Base-by-base conservation (phyloP, 2,113 vertebrate species). In the Alethe diademata region DNA sequence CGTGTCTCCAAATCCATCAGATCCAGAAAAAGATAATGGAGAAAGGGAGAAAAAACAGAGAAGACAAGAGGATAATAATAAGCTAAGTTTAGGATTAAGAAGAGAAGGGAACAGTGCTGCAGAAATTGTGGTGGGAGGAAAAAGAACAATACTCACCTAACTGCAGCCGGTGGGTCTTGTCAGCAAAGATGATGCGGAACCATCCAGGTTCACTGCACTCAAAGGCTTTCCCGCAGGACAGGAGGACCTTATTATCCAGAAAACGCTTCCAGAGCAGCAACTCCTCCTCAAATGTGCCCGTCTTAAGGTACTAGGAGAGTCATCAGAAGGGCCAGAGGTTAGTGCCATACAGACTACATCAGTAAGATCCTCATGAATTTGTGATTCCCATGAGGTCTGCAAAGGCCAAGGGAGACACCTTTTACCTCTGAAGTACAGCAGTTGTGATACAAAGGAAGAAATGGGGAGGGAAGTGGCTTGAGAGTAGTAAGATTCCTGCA, bases 131-230 rank as follows among this genome's bases (percentile, higher is more conserved):
- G 56, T 33, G 50, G 38, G 29, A 15, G 4, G 16, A 19, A 56
- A 33, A 29, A 40, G 36, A 61, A 65, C 12, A 8, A 25, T 33
- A 45, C 99, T 98, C 60, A 99, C 99, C 99, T 51, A 99, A 97
- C 91, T 98, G 93, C 13, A 99, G 97, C 73, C 98, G 97, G 57
- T 97, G 96, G 38, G 97, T 97, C 76, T 98, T 96, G 89, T 99
- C 98, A 13, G 99, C 96, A 91, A 99, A 99, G 95, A 99, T 95
- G 25, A 99, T 94, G 33, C 99, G 98, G 96, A 99, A 99, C 99
- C 99, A 99, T 16, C 99, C 99, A 0, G 99, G 99, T 29, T 98
- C 98, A 64, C 97, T 96, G 81, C 99, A 99, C 75, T 93, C 97
- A 78, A 99, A 99, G 33, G 98, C 98, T 96, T 99, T 99, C 38